Conservation (phyloP, 2,113 vertebrate genomes). For the Morone chrysops region DNA sequence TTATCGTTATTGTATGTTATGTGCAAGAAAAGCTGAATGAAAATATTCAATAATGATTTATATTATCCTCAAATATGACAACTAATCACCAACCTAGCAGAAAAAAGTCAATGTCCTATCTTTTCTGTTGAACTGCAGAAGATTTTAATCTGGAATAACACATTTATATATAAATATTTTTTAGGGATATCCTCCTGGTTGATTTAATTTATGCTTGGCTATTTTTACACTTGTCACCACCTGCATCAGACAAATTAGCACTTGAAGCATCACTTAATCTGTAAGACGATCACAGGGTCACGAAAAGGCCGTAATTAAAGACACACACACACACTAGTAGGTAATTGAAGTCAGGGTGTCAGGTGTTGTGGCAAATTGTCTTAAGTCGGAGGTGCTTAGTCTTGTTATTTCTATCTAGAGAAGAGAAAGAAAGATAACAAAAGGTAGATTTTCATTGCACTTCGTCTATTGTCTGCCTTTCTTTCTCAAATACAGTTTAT, state of each 20-base stretch:
- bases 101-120: neutral
- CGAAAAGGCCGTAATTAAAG: neutral
- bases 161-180: neutral
- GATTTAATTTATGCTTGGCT: neutral
- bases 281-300: conserved; percentile 37
- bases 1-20: neutral
- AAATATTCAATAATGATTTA: neutral
- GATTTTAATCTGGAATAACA: neutral
- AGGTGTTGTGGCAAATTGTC: neutral
- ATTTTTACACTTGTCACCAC: neutral
- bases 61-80: neutral
- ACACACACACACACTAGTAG: neutral
- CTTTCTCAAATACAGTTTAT: neutral
- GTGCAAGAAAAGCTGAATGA: neutral
- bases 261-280: conserved; percentile 26
- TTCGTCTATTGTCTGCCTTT: neutral
- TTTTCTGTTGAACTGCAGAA: neutral
- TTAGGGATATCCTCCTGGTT: neutral
- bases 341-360: conserved; percentile 11
- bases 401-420: neutral
- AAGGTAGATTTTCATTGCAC: neutral
- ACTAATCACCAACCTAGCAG: fast-evolving
- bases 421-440: neutral
- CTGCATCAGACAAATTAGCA: conserved; percentile 26
- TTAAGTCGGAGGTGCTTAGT: conserved; percentile 7